phyloP scores from a whole-genome alignment of 2,888 invertebrate species.

The Marronus borbonicus region DNA sequence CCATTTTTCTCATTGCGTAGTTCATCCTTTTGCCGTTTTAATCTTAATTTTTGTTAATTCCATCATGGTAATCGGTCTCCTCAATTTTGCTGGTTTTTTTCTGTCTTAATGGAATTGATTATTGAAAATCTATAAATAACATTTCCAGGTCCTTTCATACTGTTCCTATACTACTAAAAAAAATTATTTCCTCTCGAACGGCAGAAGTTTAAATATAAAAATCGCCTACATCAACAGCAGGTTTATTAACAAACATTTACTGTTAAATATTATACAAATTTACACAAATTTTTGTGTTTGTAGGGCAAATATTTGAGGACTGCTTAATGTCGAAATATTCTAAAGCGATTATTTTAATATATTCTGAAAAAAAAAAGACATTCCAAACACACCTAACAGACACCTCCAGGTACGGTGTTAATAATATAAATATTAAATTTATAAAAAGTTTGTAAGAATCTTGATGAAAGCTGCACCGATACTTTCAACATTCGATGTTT shows the following conservation, averaged over 20 bases:
- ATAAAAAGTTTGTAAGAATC: not conserved
- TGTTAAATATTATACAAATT: not conserved
- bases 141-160: not conserved
- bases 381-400: conserved; percentile 7
- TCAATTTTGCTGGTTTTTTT: too few species aligned
- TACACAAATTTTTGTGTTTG: conserved; percentile 8
- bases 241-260: conserved; percentile 3
- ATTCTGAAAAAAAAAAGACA: not conserved
- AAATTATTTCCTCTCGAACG: not conserved
- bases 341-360: conserved; percentile 10
- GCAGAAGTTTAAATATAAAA: not conserved
- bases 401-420: not conserved
- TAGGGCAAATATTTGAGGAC: conserved; percentile 4
- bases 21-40: too few species aligned
- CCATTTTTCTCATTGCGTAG: too few species aligned
- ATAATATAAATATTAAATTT: not conserved
- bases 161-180: not conserved
- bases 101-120: too few species aligned
- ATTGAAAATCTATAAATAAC: too few species aligned
- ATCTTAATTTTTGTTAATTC: too few species aligned
- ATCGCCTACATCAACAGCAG: not conserved
- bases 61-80: too few species aligned
- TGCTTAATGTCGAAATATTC: conserved; percentile 1
- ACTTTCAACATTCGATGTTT: not conserved
- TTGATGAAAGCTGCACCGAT: not conserved